These are phyloP conservation scores for Periophthalmus modestus DNA, from an alignment of 2,113 vertebrate species.

Conservation along the genomic window DNA sequence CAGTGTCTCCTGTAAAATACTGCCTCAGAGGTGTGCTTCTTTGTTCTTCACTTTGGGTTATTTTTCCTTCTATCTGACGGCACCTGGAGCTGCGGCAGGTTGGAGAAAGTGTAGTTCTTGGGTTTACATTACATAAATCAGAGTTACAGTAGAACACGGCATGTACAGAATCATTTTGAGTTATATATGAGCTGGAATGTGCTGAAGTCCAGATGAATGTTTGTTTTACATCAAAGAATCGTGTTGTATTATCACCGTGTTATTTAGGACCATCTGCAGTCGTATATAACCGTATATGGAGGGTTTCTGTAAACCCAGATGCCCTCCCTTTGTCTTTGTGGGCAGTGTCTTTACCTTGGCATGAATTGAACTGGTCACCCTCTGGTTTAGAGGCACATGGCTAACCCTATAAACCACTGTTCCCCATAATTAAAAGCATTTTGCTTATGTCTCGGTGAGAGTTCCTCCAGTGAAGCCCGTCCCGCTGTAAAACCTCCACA, in stretches of 20 bases:
- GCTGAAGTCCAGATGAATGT: background rate
- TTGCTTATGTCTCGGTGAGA: too few relatives aligned
- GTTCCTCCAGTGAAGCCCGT: too few relatives aligned
- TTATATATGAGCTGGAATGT: background rate
- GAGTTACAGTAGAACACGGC: background rate
- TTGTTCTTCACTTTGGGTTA: background rate
- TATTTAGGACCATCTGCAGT: too few relatives aligned
- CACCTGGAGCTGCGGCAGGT: background rate
- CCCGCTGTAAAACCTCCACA: conserved; percentile 33
- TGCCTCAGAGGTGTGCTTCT: background rate
- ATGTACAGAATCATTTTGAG: background rate
- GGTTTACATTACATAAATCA: conserved; percentile 1
- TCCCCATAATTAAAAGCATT: too few relatives aligned
- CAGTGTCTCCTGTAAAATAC: background rate
- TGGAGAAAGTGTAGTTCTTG: background rate
- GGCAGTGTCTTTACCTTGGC: too few relatives aligned
- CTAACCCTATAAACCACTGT: background rate
- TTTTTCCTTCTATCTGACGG: background rate
- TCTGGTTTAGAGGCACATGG: too few relatives aligned
- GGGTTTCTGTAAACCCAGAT: too few relatives aligned
- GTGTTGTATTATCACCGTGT: background rate
- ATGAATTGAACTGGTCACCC: too few relatives aligned
- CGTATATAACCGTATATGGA: too few relatives aligned
- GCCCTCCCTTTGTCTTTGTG: too few relatives aligned
- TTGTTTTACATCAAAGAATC: background rate